These are phyloP conservation scores for Cerceris rybyensis DNA, from an alignment of 2,888 invertebrate species.

Conservation along the genomic window DNA sequence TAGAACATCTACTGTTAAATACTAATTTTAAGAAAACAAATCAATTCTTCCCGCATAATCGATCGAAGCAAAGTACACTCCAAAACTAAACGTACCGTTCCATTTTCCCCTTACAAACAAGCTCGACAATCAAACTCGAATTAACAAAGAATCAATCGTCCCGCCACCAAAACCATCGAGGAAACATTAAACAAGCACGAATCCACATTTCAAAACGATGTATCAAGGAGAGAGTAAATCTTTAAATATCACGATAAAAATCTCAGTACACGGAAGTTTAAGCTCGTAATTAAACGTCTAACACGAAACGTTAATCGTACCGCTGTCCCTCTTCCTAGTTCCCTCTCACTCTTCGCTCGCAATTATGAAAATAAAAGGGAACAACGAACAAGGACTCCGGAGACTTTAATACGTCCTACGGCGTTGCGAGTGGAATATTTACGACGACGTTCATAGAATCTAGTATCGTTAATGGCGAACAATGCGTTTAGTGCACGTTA, in stretches of 20 bases:
- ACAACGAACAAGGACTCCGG: not conserved
- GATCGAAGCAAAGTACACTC: constrained; percentile 4
- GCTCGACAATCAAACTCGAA: too few relatives aligned
- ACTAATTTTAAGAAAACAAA: too few relatives aligned
- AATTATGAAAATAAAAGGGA: not conserved
- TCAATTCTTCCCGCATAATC: too few relatives aligned
- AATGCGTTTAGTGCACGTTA: constrained; percentile 48
- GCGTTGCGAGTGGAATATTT: constrained; percentile 7
- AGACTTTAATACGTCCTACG: constrained; percentile 1
- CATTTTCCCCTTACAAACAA: constrained; percentile 20
- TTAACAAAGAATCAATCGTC: too few relatives aligned
- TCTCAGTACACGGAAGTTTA: not conserved
- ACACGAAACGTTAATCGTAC: not conserved
- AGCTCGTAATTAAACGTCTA: not conserved
- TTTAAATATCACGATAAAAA: not conserved
- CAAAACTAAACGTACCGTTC: constrained; percentile 25
- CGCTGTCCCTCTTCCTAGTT: not conserved
- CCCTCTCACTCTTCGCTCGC: not conserved
- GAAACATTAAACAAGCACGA: too few relatives aligned
- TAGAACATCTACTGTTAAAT: too few relatives aligned
- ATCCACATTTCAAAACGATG: too few relatives aligned
- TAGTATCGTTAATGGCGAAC: constrained; percentile 44
- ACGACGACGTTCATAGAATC: constrained; percentile 31
- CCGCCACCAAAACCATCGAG: too few relatives aligned
- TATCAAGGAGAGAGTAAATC: not conserved